Percentiles rank a stretch among this genome's conserved stretches.
Evolutionary conservation across 1,140 invertebrate genomes (phyloP).

Genomic region (Pachypeltis micranthus): DNA sequence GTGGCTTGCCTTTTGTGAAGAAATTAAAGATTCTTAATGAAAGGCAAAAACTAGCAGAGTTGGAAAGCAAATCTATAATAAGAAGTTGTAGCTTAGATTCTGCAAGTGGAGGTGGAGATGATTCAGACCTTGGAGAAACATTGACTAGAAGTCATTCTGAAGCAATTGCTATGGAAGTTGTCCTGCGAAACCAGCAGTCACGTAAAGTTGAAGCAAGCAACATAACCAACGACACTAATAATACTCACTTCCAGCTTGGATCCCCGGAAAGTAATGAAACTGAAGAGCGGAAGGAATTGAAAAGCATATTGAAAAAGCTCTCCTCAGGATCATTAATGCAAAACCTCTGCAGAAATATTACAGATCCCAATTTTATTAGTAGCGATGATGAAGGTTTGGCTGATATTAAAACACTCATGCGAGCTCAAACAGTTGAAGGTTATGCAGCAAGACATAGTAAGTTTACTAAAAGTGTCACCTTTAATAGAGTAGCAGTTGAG

Average conservation of each 20-base stretch:
- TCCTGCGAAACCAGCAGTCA: conserved; percentile 20
- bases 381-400: conserved; percentile 30
- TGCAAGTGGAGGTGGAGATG: conserved; percentile 36
- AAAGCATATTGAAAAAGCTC: conserved; percentile 73
- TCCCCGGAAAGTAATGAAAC: conserved; percentile 72
- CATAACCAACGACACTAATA: not conserved
- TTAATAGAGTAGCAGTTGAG: conserved; percentile 68
- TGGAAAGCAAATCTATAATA: conserved; percentile 57
- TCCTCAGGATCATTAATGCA: conserved; percentile 34
- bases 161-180: conserved; percentile 37
- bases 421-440: conserved; percentile 69
- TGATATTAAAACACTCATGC: conserved; percentile 43
- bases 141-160: conserved; percentile 51
- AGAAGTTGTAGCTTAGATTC: conserved; percentile 69
- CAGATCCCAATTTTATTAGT: too few species aligned
- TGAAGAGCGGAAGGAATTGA: conserved; percentile 61
- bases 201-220: not conserved
- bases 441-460: conserved; percentile 77
- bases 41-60: conserved; percentile 67
- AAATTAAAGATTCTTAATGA: conserved; percentile 78
- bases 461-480: conserved; percentile 76
- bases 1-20: conserved; percentile 75
- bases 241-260: conserved; percentile 19
- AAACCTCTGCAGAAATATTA: not conserved
- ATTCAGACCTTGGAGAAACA: conserved; percentile 33